Percentiles rank a stretch among this genome's conserved stretches.
These are phyloP conservation scores for Pissodes strobi DNA, from an alignment of 1,140 invertebrate genomes.

Conservation along the genomic window DNA sequence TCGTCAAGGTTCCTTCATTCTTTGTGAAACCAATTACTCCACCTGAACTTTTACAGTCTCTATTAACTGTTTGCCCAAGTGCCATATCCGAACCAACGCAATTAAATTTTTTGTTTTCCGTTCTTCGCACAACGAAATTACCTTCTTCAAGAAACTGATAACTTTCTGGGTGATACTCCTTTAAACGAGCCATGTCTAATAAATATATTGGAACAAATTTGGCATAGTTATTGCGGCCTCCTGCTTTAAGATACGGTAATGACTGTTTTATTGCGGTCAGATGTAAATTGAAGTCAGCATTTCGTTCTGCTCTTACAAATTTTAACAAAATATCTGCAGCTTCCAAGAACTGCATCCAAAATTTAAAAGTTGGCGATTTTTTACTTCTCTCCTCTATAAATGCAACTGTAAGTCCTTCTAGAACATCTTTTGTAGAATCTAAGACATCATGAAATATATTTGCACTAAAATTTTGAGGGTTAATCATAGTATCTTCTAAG, in stretches of 20 bases:
- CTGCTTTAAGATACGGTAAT: not conserved
- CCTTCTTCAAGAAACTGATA: conserved; percentile 9
- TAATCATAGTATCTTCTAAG: not conserved
- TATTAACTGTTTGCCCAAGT: not conserved
- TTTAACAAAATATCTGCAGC: not conserved
- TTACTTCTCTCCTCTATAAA: not conserved
- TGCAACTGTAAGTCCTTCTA: not conserved
- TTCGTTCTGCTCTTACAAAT: conserved; percentile 5
- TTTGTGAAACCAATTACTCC: not conserved
- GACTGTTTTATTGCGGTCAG: not conserved
- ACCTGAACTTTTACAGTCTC: not conserved
- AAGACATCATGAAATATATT: not conserved
- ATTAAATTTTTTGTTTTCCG: conserved; percentile 14
- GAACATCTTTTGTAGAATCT: not conserved
- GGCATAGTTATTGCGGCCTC: conserved; percentile 5
- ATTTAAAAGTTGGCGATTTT: not conserved
- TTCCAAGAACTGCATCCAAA: not conserved
- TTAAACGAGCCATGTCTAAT: conserved; percentile 13
- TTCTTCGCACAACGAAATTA: conserved; percentile 18
- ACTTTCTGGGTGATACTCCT: not conserved
- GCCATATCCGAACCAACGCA: conserved; percentile 11
- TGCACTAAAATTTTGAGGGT: not conserved
- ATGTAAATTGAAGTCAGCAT: conserved; percentile 11
- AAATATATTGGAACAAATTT: conserved; percentile 14
- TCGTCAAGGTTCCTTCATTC: not conserved